These are phyloP conservation scores for Rallus crepitans DNA, from an alignment of 2,797 vertebrate species.

Conservation along the genomic window DNA sequence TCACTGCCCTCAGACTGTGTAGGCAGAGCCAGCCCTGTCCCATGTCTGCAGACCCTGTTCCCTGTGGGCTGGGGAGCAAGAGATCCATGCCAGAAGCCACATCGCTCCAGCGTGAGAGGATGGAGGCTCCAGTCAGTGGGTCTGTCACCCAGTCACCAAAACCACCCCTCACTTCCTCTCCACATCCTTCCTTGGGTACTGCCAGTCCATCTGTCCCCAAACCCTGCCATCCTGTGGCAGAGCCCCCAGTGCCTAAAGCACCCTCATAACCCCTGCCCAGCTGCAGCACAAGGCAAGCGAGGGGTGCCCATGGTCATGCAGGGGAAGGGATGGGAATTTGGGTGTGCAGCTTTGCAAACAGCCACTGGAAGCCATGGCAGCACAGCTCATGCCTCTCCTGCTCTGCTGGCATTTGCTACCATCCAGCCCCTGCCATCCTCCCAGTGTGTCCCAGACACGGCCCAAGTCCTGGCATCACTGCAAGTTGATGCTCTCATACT, in stretches of 20 bases:
- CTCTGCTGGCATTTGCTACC: not conserved
- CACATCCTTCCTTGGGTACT: not conserved
- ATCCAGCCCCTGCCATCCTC: not conserved
- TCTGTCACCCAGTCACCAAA: not conserved
- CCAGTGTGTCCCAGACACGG: not conserved
- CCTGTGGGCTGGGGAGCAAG: not conserved
- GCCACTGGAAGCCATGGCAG: not conserved
- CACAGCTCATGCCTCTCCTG: not conserved
- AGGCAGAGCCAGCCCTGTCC: not conserved
- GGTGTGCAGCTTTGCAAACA: not conserved
- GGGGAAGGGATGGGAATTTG: not conserved
- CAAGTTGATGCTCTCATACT: constrained; percentile 87
- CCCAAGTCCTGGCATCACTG: constrained; percentile 64
- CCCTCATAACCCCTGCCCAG: not conserved
- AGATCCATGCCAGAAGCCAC: not conserved
- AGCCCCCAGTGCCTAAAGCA: not conserved
- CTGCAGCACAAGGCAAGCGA: not conserved
- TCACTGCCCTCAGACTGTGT: rapidly evolving
- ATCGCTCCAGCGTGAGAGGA: not conserved
- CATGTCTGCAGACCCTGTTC: not conserved
- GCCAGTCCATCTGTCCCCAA: not conserved
- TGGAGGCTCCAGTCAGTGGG: not conserved
- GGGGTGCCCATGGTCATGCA: rapidly evolving
- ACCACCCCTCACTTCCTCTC: not conserved
- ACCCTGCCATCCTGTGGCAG: rapidly evolving